phyloP scores from a whole-genome alignment of 35 echinoderm and acorn worm species.

The Ophiothrix spiculata region DNA sequence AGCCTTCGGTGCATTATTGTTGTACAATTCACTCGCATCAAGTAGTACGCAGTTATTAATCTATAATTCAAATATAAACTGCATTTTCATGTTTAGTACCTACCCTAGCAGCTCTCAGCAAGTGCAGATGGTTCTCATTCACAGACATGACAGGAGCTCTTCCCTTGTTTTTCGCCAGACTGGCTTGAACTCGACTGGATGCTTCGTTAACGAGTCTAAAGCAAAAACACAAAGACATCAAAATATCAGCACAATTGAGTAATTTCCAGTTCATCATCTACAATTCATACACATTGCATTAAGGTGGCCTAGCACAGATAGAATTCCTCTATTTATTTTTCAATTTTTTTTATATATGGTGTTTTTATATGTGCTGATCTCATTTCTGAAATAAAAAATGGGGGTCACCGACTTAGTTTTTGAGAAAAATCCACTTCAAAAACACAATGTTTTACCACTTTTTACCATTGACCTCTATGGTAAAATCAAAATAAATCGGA shows the following conservation, averaged over 20 bases:
- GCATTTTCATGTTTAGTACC: neutral
- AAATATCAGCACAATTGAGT: neutral
- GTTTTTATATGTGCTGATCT: neutral
- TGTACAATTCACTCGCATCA: no score
- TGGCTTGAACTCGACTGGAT: slow-evolving; percentile 7
- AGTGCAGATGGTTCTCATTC: slow-evolving; percentile 82
- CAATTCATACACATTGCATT: neutral
- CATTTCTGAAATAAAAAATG: neutral
- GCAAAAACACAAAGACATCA: neutral
- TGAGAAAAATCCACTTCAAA: no score
- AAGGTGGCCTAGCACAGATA: neutral
- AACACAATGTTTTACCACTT: no score
- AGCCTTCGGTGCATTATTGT: no score
- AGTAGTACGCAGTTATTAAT: no score
- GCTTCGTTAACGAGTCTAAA: slow-evolving; percentile 54
- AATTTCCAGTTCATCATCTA: neutral
- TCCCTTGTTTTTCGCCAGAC: slow-evolving; percentile 41
- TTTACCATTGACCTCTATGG: no score
- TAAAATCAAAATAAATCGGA: no score
- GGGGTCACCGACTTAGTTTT: no score
- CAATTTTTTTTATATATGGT: neutral
- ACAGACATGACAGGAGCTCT: slow-evolving; percentile 50
- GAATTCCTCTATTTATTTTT: neutral
- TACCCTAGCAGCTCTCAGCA: slow-evolving; percentile 72
- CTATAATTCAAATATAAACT: neutral